phyloP scores from a whole-genome alignment of 2,888 invertebrate species.

The Tipula helvola region DNA sequence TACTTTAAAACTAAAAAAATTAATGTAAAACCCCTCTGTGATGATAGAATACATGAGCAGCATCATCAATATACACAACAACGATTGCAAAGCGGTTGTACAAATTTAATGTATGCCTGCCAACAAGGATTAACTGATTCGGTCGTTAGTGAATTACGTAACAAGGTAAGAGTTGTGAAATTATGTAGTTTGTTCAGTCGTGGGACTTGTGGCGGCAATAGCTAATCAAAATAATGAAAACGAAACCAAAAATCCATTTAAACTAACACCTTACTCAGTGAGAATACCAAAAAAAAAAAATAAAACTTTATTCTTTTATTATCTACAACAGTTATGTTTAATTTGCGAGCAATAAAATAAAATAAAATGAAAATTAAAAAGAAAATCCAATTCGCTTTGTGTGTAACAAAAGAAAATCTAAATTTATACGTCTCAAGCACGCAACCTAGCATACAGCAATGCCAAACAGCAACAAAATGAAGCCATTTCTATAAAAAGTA shows the following conservation, averaged over 20 bases:
- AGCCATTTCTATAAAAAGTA: background rate
- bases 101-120: conserved; percentile 82
- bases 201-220: background rate
- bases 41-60: background rate
- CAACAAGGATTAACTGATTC: conserved; percentile 73
- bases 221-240: background rate
- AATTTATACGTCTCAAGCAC: background rate
- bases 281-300: background rate
- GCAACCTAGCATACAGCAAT: background rate
- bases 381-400: background rate
- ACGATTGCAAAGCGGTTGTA: conserved; percentile 54
- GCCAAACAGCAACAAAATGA: background rate
- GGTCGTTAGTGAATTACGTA: conserved; percentile 60
- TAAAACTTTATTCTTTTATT: background rate
- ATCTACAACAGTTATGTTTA: background rate
- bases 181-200: background rate
- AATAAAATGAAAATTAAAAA: background rate
- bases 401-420: background rate
- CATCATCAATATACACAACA: background rate
- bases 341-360: background rate
- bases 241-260: background rate
- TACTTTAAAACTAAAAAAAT: background rate
- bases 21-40: conserved; percentile 5
- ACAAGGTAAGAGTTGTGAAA: conserved; percentile 48
- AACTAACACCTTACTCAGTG: background rate